These are phyloP conservation scores for Oophaga pumilio DNA, from an alignment of 2,113 vertebrate species.

Conservation along the genomic window DNA sequence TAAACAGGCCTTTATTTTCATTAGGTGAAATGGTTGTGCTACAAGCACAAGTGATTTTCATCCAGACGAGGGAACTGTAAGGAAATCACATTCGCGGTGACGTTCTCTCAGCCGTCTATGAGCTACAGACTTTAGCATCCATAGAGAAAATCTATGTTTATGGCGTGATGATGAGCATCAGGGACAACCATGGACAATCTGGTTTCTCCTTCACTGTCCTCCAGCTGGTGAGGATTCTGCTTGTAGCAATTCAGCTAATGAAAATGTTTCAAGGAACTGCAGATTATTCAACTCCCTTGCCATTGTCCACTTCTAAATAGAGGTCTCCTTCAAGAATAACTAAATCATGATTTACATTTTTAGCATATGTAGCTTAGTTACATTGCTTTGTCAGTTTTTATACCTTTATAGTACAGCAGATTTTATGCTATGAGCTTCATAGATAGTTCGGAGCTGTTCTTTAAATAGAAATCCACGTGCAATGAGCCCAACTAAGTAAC, in stretches of 20 bases:
- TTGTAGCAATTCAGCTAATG: too few species aligned
- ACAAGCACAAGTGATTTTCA: background rate
- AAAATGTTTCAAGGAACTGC: too few species aligned
- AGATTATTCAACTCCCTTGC: too few species aligned
- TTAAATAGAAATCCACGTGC: background rate
- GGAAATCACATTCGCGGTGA: background rate
- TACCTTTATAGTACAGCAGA: background rate
- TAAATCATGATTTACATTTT: background rate
- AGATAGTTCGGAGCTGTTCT: background rate
- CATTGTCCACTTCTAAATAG: background rate
- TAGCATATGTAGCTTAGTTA: background rate
- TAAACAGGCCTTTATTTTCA: background rate
- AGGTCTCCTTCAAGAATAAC: background rate
- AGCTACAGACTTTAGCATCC: background rate
- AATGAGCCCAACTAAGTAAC: background rate
- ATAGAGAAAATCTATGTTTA: background rate
- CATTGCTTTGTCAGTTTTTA: background rate
- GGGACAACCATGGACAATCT: background rate
- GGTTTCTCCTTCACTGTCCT: background rate
- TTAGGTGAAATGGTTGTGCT: background rate
- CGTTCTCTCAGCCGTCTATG: background rate
- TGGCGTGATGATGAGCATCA: background rate
- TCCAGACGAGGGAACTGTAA: background rate
- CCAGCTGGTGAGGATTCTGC: too few species aligned
- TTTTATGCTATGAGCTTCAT: background rate